Base-by-base conservation (phyloP, 1,140 invertebrate genomes). In the Musca domestica region DNA sequence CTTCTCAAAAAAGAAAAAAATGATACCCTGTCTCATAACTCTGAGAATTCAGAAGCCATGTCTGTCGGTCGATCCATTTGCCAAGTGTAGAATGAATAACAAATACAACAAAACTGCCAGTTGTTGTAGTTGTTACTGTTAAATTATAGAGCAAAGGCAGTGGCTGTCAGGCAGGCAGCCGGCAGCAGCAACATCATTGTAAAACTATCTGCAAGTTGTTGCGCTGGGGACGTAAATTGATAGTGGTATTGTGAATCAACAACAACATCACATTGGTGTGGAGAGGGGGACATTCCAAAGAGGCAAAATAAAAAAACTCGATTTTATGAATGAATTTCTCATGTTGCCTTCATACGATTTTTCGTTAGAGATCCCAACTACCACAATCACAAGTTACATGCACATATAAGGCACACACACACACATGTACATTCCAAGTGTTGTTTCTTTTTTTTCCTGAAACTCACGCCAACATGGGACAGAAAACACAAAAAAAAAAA, bases 291-390 rank as follows among this genome's bases (percentile, higher is more conserved):
- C 34, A 41, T 41, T 41, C 34, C 20, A 54, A 54, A 54, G 4
- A 54, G 25, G 14, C 51, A 25, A 54, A 56, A 56, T 27, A 56
- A 25, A 56, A 3, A 3, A 7, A n/a, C n/a, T 27, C 22, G 23
- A 19, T 25, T 48, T 64, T 64, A 64, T 64, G 63, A 64, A 64
- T 64, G 63, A 64, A 64, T 64, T 64, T 64, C 41, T 49, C 20
- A 64, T 23, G 41, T 48, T 49, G 63, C 63, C 41, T 64, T 64
- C 48, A 64, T 34, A 64, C 63, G 47, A 64, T 64, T 47, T 64
- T 64, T 48, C 47, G 63, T 48, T 64, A n/a, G 4, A 25, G 25
- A 14, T 7, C 19, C 5, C 54, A 25, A 3, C 54, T 20, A 22
- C 20, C 20, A 64, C 47, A 48, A 41, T 25, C 49, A 9, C 10